Conservation (phyloP, 2,797 vertebrate genomes). For the Apogon hyalosoma region DNA sequence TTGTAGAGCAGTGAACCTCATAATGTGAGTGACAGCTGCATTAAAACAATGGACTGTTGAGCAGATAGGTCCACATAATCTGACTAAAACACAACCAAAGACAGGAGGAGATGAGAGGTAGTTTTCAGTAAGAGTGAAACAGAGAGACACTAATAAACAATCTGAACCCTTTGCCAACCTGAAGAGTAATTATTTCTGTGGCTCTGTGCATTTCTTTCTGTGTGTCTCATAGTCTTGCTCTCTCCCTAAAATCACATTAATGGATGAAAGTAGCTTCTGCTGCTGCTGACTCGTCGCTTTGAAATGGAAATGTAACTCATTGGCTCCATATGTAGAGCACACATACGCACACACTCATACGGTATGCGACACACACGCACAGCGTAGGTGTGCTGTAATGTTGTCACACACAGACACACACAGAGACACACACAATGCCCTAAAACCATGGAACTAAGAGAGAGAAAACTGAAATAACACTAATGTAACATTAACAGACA, state of each 20-base stretch:
- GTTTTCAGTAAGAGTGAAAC: conserved; percentile 37
- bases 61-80: conserved; percentile 42
- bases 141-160: conserved; percentile 60
- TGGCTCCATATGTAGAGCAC: conserved; percentile 75
- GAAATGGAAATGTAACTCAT: conserved; percentile 83
- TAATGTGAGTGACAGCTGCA: conserved; percentile 56
- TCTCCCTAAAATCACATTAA: conserved; percentile 81
- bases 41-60: conserved; percentile 44
- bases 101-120: conserved; percentile 18
- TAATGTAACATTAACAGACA: conserved; percentile 81
- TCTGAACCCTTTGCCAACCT: conserved; percentile 57
- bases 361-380: conserved; percentile 23
- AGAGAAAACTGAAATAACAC: conserved; percentile 74
- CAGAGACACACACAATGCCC: conserved; percentile 62
- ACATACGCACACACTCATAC: conserved; percentile 34
- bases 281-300: conserved; percentile 81
- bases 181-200: conserved; percentile 70
- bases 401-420: conserved; percentile 28
- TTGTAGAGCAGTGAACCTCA: conserved; percentile 34
- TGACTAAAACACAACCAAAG: conserved; percentile 36
- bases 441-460: conserved; percentile 78
- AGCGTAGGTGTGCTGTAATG: conserved; percentile 55
- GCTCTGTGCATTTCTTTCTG: conserved; percentile 58
- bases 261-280: conserved; percentile 83
- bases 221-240: conserved; percentile 66